Evolutionary conservation across 2,113 vertebrate species (phyloP).

Genomic region (Vulpes vulpes): DNA sequence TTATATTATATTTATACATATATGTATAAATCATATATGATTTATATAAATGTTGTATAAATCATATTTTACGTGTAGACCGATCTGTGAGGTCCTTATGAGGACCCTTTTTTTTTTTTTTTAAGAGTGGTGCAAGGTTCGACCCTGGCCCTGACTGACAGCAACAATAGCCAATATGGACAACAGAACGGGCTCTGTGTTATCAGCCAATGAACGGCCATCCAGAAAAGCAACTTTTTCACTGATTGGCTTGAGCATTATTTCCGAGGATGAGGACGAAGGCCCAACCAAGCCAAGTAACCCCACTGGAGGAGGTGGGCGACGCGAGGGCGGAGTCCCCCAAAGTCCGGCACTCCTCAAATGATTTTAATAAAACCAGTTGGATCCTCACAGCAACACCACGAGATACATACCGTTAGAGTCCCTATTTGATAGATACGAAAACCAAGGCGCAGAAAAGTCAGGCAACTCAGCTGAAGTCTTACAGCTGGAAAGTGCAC

Average conservation of each 20-base stretch:
- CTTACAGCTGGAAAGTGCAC: not conserved
- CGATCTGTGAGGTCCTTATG: not conserved
- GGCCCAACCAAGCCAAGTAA: not conserved
- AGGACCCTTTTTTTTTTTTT: too few relatives aligned
- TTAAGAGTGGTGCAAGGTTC: constrained; percentile 64
- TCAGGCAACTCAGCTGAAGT: not conserved
- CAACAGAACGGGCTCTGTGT: not conserved
- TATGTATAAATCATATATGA: not conserved
- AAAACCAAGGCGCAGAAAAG: not conserved
- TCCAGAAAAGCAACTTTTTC: not conserved
- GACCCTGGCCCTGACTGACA: constrained; percentile 57
- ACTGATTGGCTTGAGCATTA: constrained; percentile 31
- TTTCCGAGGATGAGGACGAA: not conserved
- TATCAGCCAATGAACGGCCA: constrained; percentile 60
- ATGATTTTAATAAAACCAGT: not conserved
- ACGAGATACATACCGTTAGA: not conserved
- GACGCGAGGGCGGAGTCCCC: not conserved
- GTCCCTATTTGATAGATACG: not conserved
- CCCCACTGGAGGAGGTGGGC: not conserved
- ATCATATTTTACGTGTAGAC: not conserved
- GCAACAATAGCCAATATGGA: constrained; percentile 5
- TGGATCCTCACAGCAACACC: not conserved
- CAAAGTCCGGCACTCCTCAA: accelerated
- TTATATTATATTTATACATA: too few relatives aligned
- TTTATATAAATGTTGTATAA: too few relatives aligned